phyloP scores from a whole-genome alignment of 2,113 vertebrate species.

The Phylloscopus whistleri region DNA sequence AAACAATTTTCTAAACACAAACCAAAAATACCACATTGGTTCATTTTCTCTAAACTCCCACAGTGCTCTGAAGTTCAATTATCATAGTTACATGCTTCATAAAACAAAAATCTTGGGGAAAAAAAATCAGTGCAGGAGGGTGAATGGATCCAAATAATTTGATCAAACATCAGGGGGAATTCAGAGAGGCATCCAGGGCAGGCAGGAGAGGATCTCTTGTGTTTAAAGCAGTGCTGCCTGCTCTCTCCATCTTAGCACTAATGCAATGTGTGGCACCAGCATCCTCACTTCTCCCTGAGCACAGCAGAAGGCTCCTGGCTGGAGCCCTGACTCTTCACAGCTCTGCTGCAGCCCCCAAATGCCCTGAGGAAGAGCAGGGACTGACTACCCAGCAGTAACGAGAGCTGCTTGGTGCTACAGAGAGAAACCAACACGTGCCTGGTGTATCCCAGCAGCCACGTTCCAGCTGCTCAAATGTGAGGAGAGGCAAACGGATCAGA shows the following conservation, averaged over 20 bases:
- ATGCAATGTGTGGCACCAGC: too few relatives aligned
- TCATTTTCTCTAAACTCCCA: background rate
- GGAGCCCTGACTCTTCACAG: background rate
- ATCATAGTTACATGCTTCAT: background rate
- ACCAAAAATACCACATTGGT: background rate
- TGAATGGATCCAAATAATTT: background rate
- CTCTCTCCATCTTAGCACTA: background rate
- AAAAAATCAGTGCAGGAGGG: background rate
- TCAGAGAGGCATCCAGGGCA: background rate
- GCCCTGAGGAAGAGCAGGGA: background rate
- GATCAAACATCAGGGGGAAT: background rate
- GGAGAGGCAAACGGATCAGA: background rate
- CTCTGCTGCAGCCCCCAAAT: background rate
- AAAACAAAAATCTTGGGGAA: background rate
- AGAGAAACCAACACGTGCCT: background rate
- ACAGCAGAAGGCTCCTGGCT: background rate
- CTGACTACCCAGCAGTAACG: background rate
- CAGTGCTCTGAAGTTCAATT: background rate
- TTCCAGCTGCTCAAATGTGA: background rate
- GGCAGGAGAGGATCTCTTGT: background rate
- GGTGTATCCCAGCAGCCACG: background rate
- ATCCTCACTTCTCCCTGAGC: background rate
- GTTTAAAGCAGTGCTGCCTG: background rate
- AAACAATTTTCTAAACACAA: background rate
- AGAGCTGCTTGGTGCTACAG: background rate